A percentile compares a stretch with the other conserved stretches of the same genome.
Evolutionary conservation across 2,797 vertebrate genomes (phyloP).

Genomic region (Agapornis canus): DNA sequence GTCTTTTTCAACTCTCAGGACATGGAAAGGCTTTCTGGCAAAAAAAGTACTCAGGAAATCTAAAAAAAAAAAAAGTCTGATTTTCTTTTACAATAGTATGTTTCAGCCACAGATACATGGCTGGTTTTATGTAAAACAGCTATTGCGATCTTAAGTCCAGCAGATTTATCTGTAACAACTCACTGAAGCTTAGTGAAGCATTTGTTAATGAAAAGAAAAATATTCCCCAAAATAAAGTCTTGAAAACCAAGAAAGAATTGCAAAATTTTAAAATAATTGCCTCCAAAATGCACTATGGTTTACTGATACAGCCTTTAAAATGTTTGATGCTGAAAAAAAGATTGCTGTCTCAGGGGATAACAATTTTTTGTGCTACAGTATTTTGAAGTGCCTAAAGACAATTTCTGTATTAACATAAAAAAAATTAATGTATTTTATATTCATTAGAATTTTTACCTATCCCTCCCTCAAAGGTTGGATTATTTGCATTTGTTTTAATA

Average conservation of each 20-base stretch:
- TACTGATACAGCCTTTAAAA: conserved; percentile 2
- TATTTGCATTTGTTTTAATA: background rate
- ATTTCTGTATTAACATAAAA: background rate
- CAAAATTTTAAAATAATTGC: background rate
- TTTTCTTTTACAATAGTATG: background rate
- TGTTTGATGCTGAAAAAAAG: background rate
- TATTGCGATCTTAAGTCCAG: background rate
- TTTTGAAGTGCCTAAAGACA: background rate
- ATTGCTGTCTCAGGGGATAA: background rate
- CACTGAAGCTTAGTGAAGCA: background rate
- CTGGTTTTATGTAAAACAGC: background rate
- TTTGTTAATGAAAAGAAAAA: conserved; percentile 28
- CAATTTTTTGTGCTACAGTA: background rate
- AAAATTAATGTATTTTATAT: background rate
- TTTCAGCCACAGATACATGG: background rate
- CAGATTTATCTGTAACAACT: background rate
- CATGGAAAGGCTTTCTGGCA: background rate
- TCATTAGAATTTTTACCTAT: background rate
- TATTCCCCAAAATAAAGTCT: background rate
- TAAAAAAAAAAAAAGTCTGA: background rate
- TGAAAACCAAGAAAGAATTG: background rate
- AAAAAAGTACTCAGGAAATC: background rate
- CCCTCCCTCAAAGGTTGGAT: background rate
- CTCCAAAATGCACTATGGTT: background rate
- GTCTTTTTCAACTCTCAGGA: background rate